phyloP scores from a whole-genome alignment of 2,113 vertebrate genomes.

The Paedocypris sp. region DNA sequence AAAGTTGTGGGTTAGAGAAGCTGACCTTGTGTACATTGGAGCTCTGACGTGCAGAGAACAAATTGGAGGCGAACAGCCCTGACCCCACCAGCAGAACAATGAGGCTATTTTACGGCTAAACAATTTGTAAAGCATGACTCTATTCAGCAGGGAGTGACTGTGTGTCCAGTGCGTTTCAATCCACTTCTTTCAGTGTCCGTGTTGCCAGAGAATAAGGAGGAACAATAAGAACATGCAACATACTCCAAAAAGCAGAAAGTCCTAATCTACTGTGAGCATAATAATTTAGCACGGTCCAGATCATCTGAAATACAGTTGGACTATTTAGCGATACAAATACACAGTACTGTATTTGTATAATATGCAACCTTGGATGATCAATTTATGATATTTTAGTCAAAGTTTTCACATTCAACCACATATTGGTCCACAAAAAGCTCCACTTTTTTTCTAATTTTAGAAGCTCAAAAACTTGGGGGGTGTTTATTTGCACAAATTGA shows the following conservation, averaged over 20 bases:
- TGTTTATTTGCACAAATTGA: too few relatives aligned
- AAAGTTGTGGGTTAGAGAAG: constrained; percentile 1
- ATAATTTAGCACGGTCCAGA: neutral
- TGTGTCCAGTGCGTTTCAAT: constrained; percentile 17
- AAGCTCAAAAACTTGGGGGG: too few relatives aligned
- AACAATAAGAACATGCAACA: too few relatives aligned
- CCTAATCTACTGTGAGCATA: neutral
- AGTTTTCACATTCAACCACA: too few relatives aligned
- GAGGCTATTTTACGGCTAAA: constrained; percentile 31
- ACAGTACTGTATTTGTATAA: too few relatives aligned
- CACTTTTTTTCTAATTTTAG: too few relatives aligned
- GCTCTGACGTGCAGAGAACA: constrained; percentile 16
- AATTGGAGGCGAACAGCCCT: constrained; percentile 20
- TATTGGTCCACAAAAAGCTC: too few relatives aligned
- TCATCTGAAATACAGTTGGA: neutral
- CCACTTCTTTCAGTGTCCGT: constrained; percentile 13
- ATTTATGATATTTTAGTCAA: too few relatives aligned
- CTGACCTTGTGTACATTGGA: constrained; percentile 12
- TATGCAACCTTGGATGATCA: too few relatives aligned
- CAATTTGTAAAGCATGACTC: constrained; percentile 30
- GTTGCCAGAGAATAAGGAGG: too few relatives aligned
- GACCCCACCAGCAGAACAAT: constrained; percentile 33
- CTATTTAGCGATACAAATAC: too few relatives aligned
- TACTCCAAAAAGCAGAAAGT: neutral
- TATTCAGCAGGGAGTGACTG: constrained; percentile 13